Evolutionary conservation across 1,140 invertebrate species (phyloP), one percentile per base, ranked within the genome.

Genomic region (Drosophila sulfurigaster): DNA sequence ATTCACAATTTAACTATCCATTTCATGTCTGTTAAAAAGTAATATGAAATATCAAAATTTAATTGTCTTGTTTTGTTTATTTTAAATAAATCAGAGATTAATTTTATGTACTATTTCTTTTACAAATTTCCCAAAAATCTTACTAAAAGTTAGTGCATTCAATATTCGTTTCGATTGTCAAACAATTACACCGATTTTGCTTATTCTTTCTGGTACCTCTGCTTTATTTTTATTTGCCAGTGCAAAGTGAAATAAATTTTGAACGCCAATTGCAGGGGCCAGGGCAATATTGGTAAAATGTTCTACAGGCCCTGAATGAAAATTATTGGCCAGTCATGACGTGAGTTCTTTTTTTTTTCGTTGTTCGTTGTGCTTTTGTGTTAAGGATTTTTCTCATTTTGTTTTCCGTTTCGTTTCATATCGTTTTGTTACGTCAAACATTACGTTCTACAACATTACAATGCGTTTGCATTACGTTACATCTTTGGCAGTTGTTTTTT

Each of bases 271-370:
- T 89, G 85, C 78, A 60, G 77, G 79, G 79, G 54, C 85, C 63
- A 54, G 78, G 70, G 65, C 75, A 76, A 85, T 89, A 85, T 88
- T 85, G 82, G 76, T 15, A 89, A 83, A 87, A 81, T 88, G 79
- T 89, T 75, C 77, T 49, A 35, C 62, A 69, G 65, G 77, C 54
- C 58, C 46, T 30, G 45, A 60, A 57, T 80, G 82, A 79, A 88
- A 88, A 89, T 88, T 89, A 89, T 88, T 89, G 83, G 85, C 83
- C 78, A 80, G 85, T 89, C 85, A 88, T 83, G 85, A 88, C 80
- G 68, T 89, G 85, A 89, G 82, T 83, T 79, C 3, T 4, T 25
- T 25, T 20, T 16, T 16, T 20, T 20, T 20, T 20, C 20, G 20
- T 20, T 20, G 20, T 20, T 25, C 20, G 20, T 25, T 25, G 20